Base-by-base conservation (phyloP, 2,113 vertebrate genomes). In the Labrus mixtus region DNA sequence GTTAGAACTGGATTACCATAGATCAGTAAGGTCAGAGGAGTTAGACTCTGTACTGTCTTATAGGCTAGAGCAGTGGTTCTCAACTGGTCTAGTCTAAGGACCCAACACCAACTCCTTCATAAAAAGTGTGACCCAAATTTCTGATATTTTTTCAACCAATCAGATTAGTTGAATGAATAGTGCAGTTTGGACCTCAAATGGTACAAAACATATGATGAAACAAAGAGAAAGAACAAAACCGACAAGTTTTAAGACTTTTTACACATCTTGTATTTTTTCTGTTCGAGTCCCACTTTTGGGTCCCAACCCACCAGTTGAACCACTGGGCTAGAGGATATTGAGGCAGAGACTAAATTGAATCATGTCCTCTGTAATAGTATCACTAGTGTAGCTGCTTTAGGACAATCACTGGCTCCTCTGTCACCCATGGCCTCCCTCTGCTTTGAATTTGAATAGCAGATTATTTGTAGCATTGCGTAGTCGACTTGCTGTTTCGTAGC, bases 11-110 rank as follows among this genome's bases (percentile, higher is more conserved):
- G 56, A n/a, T 59, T n/a, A 16, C 46, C n/a, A 36, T 56, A 36
- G 54, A 80, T 86, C 55, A 48, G 63, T 76, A 65, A 17, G 59
- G 51, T 46, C 20, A 64, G 41, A 76, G 29, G 29, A 46, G 12
- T 73, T 56, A 71, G 41, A 43, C 48, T 2, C 45, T 36, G 36
- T 60, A 37, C 65, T 63, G 19, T 58, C 56, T 79, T 56, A 58
- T 29, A 48, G 59, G 59, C 8, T 59, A 33, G 29, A 78, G 46
- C n/a, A n/a, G n/a, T n/a, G n/a, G n/a, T n/a, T n/a, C n/a, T n/a
- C n/a, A n/a, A n/a, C n/a, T n/a, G n/a, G n/a, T n/a, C n/a, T n/a
- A n/a, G n/a, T n/a, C n/a, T n/a, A n/a, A n/a, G n/a, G n/a, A n/a
- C n/a, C n/a, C n/a, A n/a, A n/a, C n/a, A n/a, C n/a, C n/a, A n/a